phyloP scores from a whole-genome alignment of 1,140 invertebrate species.

The Ganaspis sp. region DNA sequence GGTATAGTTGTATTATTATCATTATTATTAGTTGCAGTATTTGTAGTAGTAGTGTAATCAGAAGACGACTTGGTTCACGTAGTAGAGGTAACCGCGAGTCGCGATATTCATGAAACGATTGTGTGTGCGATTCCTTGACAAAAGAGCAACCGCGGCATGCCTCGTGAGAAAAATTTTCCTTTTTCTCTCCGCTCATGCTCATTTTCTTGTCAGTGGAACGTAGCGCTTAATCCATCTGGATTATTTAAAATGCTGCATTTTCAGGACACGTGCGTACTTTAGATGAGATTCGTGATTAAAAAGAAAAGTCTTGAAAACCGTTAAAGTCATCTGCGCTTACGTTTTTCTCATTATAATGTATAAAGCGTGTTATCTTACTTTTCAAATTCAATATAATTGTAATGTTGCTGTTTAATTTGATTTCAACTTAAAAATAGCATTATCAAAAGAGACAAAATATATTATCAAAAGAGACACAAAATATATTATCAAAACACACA shows the following conservation, averaged over 20 bases:
- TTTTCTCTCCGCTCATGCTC: background rate
- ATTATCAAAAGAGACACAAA: too few species aligned
- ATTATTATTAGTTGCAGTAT: too few species aligned
- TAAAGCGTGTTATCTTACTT: too few species aligned
- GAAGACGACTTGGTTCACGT: too few species aligned
- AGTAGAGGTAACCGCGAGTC: background rate
- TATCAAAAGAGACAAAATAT: too few species aligned
- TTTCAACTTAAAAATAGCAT: too few species aligned
- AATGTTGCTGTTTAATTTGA: too few species aligned
- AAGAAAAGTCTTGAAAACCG: background rate
- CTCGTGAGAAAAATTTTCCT: background rate
- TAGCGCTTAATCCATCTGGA: background rate
- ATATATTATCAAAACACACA: too few species aligned
- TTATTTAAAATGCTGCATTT: background rate
- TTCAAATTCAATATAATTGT: too few species aligned
- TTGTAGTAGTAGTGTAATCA: too few species aligned
- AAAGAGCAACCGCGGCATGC: conserved; percentile 1
- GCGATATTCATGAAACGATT: conserved; percentile 3
- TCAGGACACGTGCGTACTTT: background rate
- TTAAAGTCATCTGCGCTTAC: too few species aligned
- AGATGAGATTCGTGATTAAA: background rate
- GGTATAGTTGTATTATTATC: background rate
- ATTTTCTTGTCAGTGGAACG: background rate
- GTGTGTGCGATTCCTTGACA: background rate
- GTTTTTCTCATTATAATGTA: too few species aligned